phyloP scores from a whole-genome alignment of 2,888 invertebrate genomes.

The Cephus sareptanus region DNA sequence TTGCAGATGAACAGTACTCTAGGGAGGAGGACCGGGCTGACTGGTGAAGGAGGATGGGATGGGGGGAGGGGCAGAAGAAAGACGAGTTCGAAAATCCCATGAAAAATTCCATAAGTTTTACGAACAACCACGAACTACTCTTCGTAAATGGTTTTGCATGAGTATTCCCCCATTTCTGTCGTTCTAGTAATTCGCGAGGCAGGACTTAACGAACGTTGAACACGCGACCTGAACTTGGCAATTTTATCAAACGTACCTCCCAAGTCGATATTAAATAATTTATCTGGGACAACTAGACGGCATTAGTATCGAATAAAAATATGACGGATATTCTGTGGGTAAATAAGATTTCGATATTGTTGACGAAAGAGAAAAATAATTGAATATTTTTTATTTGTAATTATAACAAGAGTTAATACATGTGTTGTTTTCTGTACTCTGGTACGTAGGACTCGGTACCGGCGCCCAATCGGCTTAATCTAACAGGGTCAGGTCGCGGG shows the following conservation, averaged over 20 bases:
- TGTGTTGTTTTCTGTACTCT: conserved; percentile 11
- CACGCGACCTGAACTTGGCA: background rate
- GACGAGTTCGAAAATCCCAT: background rate
- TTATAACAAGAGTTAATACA: conserved; percentile 18
- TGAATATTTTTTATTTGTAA: background rate
- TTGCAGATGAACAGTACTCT: background rate
- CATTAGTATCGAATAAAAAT: background rate
- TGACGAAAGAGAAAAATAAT: background rate
- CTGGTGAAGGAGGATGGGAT: accelerated
- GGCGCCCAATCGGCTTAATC: conserved; percentile 40
- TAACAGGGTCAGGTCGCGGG: conserved; percentile 37
- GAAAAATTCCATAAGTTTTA: background rate
- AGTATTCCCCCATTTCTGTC: background rate
- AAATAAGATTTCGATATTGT: background rate
- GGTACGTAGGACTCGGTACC: conserved; percentile 11
- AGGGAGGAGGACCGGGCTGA: background rate
- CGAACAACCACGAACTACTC: background rate
- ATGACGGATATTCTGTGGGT: background rate
- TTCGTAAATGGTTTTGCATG: background rate
- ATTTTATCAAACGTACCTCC: background rate
- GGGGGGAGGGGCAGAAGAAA: no score
- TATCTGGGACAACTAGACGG: background rate
- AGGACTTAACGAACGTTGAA: background rate
- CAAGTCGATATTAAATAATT: background rate
- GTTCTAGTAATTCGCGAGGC: background rate